Percentiles rank a stretch among this genome's conserved stretches.
phyloP scores from a whole-genome alignment of 1,140 invertebrate species.

The Rhynchophorus ferrugineus region DNA sequence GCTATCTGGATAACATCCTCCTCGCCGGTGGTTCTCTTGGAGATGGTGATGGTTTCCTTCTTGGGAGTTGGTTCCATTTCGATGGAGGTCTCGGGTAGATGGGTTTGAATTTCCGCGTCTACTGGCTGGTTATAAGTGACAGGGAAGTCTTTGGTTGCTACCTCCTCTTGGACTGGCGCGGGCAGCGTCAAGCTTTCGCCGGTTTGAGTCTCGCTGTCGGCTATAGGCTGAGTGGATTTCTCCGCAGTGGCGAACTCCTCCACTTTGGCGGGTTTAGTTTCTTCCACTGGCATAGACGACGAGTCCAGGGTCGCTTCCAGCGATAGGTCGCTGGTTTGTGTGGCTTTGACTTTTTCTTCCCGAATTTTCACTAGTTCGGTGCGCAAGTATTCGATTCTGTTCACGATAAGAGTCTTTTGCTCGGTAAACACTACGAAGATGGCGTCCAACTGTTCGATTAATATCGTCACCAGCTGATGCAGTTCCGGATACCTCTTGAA shows the following conservation, averaged over 20 bases:
- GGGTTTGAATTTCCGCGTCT: slow-evolving; percentile 55
- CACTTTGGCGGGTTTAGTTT: slow-evolving; percentile 34
- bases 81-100: slow-evolving; percentile 41
- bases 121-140: slow-evolving; percentile 45
- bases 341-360: slow-evolving; percentile 31
- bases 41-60: slow-evolving; percentile 63
- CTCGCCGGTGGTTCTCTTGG: slow-evolving; percentile 56
- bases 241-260: slow-evolving; percentile 26
- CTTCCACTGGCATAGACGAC: slow-evolving; percentile 54
- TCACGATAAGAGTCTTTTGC: slow-evolving; percentile 48
- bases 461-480: slow-evolving; percentile 45
- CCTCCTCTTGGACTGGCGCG: slow-evolving; percentile 10
- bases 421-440: slow-evolving; percentile 49
- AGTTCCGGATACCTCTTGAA: slow-evolving; percentile 44
- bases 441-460: slow-evolving; percentile 48
- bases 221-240: slow-evolving; percentile 26
- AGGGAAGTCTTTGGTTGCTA: slow-evolving; percentile 40
- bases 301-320: slow-evolving; percentile 53
- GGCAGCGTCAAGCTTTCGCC: slow-evolving; percentile 46
- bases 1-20: slow-evolving; percentile 73
- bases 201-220: slow-evolving; percentile 49
- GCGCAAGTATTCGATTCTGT: slow-evolving; percentile 49
- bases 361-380: slow-evolving; percentile 36
- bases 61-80: slow-evolving; percentile 35
- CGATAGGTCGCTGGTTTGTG: slow-evolving; percentile 34